Conservation (phyloP, 1,140 invertebrate genomes). For the Plutomurus gul region DNA sequence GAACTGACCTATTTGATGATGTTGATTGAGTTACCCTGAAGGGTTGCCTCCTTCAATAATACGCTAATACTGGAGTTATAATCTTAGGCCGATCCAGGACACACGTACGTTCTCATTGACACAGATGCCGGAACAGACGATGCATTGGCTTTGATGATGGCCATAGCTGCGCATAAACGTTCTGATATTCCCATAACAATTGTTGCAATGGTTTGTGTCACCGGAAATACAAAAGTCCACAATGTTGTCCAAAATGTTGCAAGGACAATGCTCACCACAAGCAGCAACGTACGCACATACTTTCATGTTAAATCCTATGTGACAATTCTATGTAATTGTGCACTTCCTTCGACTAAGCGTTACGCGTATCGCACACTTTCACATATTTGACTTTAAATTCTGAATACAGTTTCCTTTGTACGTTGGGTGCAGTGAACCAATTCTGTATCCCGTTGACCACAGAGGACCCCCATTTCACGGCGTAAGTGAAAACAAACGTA, state of each 20-base stretch:
- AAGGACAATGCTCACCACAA: constrained; percentile 56
- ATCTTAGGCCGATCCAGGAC: neutral
- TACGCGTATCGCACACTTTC: neutral
- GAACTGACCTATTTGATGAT: no score
- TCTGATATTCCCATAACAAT: constrained; percentile 58
- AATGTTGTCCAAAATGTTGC: constrained; percentile 67
- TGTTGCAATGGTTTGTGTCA: constrained; percentile 66
- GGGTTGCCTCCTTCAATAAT: no score
- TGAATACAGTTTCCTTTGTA: constrained; percentile 57
- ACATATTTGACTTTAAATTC: neutral
- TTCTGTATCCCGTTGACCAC: constrained; percentile 51
- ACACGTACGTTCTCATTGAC: constrained; percentile 63
- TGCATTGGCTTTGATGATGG: constrained; percentile 66
- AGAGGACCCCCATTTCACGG: constrained; percentile 53
- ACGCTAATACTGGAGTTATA: no score
- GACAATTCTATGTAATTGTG: neutral
- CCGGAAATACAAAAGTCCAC: constrained; percentile 67
- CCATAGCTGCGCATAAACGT: constrained; percentile 62
- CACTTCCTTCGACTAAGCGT: neutral
- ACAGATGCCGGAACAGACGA: constrained; percentile 70
- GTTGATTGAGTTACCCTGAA: no score
- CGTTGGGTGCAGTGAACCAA: constrained; percentile 52
- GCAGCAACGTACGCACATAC: neutral
- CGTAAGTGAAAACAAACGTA: no score
- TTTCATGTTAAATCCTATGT: neutral